Conservation (phyloP, 2,888 invertebrate species). For the Sycophila texana region DNA sequence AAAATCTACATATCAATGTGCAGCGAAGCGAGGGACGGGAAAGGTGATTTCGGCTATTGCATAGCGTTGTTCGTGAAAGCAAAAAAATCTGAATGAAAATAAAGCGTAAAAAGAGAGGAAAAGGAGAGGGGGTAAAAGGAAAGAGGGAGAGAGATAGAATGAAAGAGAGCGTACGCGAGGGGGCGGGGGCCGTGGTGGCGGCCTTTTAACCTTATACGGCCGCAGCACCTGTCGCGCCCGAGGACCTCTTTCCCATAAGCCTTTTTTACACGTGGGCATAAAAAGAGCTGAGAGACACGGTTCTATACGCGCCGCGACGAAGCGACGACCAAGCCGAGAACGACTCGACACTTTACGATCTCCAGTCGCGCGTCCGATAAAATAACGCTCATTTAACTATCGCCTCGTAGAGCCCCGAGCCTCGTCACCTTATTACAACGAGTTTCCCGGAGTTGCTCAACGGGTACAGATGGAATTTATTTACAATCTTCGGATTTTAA, state of each 20-base stretch:
- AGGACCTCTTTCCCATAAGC: constrained; percentile 65
- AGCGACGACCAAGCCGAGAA: constrained; percentile 2
- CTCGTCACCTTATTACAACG: constrained; percentile 41
- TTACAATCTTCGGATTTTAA: neutral
- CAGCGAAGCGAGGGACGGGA: constrained; percentile 17
- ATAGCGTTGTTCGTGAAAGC: neutral
- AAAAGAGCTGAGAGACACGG: constrained; percentile 36
- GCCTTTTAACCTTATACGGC: constrained; percentile 72
- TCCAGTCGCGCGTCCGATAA: constrained; percentile 48
- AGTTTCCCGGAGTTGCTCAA: constrained; percentile 8
- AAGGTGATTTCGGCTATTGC: neutral
- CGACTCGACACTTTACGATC: constrained; percentile 53
- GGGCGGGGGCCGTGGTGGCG: constrained; percentile 56
- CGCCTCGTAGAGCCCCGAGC: constrained; percentile 32
- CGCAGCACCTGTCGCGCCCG: constrained; percentile 68
- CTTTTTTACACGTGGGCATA: constrained; percentile 54
- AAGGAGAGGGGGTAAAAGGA: neutral
- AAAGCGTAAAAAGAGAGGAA: neutral
- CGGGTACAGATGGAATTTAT: neutral
- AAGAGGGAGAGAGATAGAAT: neutral
- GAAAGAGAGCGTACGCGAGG: constrained; percentile 36
- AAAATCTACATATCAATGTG: constrained; percentile 53
- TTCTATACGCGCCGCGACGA: neutral
- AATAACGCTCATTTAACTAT: constrained; percentile 50
- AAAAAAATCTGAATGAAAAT: constrained; percentile 37